Conservation (phyloP, 2,113 vertebrate genomes). For the Nestor notabilis region DNA sequence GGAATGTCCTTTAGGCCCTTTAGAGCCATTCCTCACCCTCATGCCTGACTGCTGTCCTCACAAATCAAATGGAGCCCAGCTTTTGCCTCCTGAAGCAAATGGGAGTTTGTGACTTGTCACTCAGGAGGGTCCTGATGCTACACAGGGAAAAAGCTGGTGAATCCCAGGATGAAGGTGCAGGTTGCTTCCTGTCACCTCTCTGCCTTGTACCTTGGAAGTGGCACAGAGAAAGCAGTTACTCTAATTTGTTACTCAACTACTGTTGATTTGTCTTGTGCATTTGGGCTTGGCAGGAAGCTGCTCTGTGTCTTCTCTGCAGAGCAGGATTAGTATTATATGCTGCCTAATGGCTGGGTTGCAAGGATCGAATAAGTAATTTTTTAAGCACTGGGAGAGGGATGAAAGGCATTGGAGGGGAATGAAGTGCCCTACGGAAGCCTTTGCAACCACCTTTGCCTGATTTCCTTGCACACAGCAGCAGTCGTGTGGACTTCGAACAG, state of each 20-base stretch:
- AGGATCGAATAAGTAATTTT: not conserved
- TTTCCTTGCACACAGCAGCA: not conserved
- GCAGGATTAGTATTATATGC: not conserved
- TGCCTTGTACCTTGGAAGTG: not conserved
- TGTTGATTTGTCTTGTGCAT: not conserved
- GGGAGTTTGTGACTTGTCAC: not conserved
- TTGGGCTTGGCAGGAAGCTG: not conserved
- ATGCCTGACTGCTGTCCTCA: not conserved
- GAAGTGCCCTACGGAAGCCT: not conserved
- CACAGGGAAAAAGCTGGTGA: fast-evolving
- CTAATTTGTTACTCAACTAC: not conserved
- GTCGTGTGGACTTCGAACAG: not conserved
- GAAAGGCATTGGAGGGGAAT: not conserved
- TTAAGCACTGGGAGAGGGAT: not conserved
- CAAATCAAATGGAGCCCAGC: not conserved
- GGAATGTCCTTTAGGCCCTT: not conserved
- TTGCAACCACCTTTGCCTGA: not conserved
- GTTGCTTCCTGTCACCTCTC: not conserved
- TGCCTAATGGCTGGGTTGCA: not conserved
- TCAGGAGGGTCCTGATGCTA: not conserved
- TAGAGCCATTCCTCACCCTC: not conserved
- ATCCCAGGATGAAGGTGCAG: not conserved
- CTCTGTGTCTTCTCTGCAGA: not conserved
- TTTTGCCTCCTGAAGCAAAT: not conserved
- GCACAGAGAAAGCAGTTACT: not conserved